These are phyloP conservation scores for Sinocyclocheilus maitianheensis DNA, from an alignment of 2,113 vertebrate genomes.

Conservation along the genomic window DNA sequence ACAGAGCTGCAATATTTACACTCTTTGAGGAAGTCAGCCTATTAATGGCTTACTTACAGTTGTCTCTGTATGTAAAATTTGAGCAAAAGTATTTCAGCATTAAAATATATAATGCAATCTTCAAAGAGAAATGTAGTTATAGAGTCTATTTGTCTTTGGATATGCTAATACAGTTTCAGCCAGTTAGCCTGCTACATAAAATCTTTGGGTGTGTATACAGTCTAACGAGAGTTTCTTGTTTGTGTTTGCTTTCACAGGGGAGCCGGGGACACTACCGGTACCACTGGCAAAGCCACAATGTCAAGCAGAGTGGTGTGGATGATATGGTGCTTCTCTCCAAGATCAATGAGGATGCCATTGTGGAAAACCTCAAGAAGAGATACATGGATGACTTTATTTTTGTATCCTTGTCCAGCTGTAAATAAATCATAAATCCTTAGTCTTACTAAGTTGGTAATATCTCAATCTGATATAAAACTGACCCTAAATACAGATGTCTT, in stretches of 20 bases:
- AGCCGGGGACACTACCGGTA: constrained; percentile 96
- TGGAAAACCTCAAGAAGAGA: constrained; percentile 98
- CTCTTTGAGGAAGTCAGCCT: not conserved
- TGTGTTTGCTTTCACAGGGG: constrained; percentile 78
- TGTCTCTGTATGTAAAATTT: not conserved
- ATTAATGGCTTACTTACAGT: not conserved
- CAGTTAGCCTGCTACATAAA: constrained; percentile 10
- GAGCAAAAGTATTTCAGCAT: not conserved
- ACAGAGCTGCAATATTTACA: not conserved
- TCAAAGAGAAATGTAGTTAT: not conserved
- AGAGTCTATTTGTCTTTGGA: not conserved
- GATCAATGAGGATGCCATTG: constrained; percentile 96
- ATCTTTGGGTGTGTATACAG: constrained; percentile 43
- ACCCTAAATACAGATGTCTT: not conserved
- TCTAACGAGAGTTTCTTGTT: constrained; percentile 47
- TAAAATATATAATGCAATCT: not conserved
- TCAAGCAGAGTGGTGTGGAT: constrained; percentile 96
- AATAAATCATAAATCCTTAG: not conserved
- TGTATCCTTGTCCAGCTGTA: constrained; percentile 86
- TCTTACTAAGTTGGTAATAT: too few relatives aligned
- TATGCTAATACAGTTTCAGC: not conserved
- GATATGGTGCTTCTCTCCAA: constrained; percentile 98
- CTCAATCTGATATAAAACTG: not conserved
- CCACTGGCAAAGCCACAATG: constrained; percentile 99
- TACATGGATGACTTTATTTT: constrained; percentile 99